Evolutionary conservation across 2,113 vertebrate genomes (phyloP).

Genomic region (Indri indri): DNA sequence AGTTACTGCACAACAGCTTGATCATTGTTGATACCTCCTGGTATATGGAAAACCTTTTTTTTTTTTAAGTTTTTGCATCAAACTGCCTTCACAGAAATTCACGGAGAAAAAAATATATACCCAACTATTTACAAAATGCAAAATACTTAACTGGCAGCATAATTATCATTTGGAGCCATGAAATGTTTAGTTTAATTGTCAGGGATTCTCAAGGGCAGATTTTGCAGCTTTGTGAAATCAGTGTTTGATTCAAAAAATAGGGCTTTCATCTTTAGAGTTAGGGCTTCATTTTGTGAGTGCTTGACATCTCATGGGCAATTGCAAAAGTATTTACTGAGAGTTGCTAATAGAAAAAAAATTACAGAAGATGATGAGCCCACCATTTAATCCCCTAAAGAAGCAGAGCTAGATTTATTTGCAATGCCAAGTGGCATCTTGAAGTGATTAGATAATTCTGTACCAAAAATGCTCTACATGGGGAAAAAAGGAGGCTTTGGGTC

Average conservation of each 20-base stretch:
- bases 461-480: neutral
- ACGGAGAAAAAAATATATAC: neutral
- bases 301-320: neutral
- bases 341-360: constrained; percentile 19
- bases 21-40: neutral
- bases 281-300: neutral
- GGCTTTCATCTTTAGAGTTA: constrained; percentile 7
- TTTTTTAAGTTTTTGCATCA: neutral
- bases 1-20: neutral
- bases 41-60: neutral
- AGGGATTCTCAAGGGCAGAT: constrained; percentile 21
- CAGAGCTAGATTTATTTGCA: neutral
- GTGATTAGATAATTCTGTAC: neutral
- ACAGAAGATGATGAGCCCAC: neutral
- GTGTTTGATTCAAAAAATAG: constrained; percentile 33
- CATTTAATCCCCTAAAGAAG: neutral
- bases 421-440: neutral
- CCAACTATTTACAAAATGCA: constrained; percentile 57
- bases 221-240: constrained; percentile 30
- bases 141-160: constrained; percentile 53
- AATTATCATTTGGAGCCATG: constrained; percentile 50
- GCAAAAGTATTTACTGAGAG: neutral
- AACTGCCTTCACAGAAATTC: constrained; percentile 40
- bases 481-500: neutral
- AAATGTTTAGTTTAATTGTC: constrained; percentile 50